Conservation (phyloP, 2,113 vertebrate species). For the Rallus limicola region DNA sequence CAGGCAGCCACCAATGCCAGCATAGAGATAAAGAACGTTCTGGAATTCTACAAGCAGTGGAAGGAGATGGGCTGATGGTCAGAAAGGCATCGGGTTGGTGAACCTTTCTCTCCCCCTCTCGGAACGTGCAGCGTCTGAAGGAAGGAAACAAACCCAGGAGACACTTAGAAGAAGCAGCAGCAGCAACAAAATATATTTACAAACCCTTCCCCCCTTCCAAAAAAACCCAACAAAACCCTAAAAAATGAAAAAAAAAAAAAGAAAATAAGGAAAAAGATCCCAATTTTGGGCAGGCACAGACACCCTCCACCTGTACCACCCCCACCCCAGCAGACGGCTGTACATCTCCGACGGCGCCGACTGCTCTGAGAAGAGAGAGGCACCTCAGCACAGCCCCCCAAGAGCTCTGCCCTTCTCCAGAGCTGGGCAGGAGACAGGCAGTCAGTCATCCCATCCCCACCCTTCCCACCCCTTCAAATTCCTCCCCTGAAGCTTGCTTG, state of each 20-base stretch:
- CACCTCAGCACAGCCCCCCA: neutral
- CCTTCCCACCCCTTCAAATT: too few species aligned
- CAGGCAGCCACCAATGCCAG: conserved; percentile 85
- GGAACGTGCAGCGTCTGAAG: conserved; percentile 43
- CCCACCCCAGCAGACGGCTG: conserved; percentile 3
- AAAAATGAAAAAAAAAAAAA: neutral
- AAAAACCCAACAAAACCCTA: neutral
- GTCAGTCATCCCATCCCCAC: neutral
- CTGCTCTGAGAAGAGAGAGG: conserved; percentile 49
- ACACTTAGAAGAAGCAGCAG: conserved; percentile 37
- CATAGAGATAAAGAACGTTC: conserved; percentile 91
- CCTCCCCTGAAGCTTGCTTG: conserved; percentile 9
- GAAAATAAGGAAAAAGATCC: neutral
- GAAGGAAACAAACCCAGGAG: conserved; percentile 31
- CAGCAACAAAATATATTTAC: neutral
- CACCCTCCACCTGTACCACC: neutral
- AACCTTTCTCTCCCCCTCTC: conserved; percentile 67
- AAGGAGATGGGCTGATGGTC: conserved; percentile 95
- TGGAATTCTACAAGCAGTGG: conserved; percentile 97
- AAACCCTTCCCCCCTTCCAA: neutral
- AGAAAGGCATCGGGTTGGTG: conserved; percentile 27
- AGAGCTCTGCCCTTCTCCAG: conserved; percentile 52
- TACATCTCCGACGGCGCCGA: neutral
- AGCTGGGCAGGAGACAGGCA: conserved; percentile 5
- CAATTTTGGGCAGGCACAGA: neutral